Percentiles rank a stretch among this genome's conserved stretches.
These are phyloP conservation scores for Polietes domitor DNA, from an alignment of 2,888 invertebrate species.

Conservation along the genomic window DNA sequence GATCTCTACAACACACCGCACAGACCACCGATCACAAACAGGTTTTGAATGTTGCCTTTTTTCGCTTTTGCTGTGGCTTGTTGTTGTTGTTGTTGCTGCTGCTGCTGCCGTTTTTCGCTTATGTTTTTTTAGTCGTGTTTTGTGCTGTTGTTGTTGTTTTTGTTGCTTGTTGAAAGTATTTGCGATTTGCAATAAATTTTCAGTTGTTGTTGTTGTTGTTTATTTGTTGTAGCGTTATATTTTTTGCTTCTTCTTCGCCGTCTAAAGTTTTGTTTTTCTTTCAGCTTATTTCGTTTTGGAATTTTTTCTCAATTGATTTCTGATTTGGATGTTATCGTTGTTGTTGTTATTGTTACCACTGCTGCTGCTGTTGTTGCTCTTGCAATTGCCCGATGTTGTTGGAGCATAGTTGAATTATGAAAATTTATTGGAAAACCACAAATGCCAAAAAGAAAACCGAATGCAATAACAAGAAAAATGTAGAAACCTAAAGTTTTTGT, in stretches of 20 bases:
- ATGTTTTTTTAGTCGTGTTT: constrained; percentile 19
- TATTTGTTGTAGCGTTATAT: constrained; percentile 24
- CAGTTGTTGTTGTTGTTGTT: constrained; percentile 29
- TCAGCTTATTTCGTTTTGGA: constrained; percentile 17
- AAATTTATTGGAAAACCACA: constrained; percentile 39
- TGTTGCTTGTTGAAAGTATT: constrained; percentile 51
- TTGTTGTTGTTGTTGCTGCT: constrained; percentile 34
- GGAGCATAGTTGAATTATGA: constrained; percentile 25
- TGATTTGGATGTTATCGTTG: constrained; percentile 30
- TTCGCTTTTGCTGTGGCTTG: constrained; percentile 15
- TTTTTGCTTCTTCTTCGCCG: background rate
- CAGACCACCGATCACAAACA: constrained; percentile 52
- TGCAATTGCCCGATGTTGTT: background rate
- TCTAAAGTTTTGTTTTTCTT: constrained; percentile 25
- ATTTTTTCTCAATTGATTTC: constrained; percentile 38
- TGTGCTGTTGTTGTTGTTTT: constrained; percentile 29
- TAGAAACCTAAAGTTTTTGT: constrained; percentile 10
- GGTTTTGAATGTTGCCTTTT: constrained; percentile 58
- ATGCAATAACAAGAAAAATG: background rate
- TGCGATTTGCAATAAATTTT: constrained; percentile 43
- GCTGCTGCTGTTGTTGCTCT: background rate
- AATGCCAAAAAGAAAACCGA: constrained; percentile 47
- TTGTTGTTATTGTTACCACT: background rate
- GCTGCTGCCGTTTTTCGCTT: constrained; percentile 18
- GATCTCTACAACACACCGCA: constrained; percentile 15